Evolutionary conservation across 1,140 invertebrate species (phyloP), one percentile per base, ranked within the genome.

Genomic region (Heterodera carotae): DNA sequence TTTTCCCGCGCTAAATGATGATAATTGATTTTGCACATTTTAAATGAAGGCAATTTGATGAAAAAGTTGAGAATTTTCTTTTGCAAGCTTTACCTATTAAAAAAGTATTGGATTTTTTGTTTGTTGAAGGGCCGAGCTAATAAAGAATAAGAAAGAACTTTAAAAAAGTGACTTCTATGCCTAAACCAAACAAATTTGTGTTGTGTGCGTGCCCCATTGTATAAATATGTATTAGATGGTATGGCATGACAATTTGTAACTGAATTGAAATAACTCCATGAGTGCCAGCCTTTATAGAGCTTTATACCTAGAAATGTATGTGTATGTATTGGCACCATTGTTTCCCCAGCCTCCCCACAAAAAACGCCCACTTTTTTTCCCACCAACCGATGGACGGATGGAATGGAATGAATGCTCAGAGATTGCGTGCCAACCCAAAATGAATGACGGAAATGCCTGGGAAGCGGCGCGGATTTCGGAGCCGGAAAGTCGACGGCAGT

Each of bases 371-470:
- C 48, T 18, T 53, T 53, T 53, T 66, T 66, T 66, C 27, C 62
- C 62, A 27, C n/a, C 62, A 5, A 12, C 25, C 25, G 48, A 53
- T 22, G 48, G 48, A 39, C 36, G 36, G 10, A 39, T 39, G 36
- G 10, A 39, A n/a, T 10, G 4, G 36, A 39, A 39, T 39, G 36
- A 53, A 53, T 53, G 12, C 18, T 53, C 18, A 53, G 48, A 66
- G 62, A 66, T 66, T 66, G 62, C 62, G 62, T 66, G 62, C 62
- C 62, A 29, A 34, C 62, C 33, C 27, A 66, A 66, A 66, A 66
- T 31, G 27, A 34, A 66, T 66, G 62, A 22, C 12, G 48, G 48
- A 4, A 18, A 4, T 18, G 48, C 48, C 48, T 4, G 62, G 25
- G 62, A 25, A 18, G 6, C 0, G 62, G 62, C 27, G 62, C 7